A percentile compares a stretch with the other conserved stretches of the same genome.
Evolutionary conservation across 2,888 invertebrate species (phyloP).

Genomic region (Polyploca ridens): DNA sequence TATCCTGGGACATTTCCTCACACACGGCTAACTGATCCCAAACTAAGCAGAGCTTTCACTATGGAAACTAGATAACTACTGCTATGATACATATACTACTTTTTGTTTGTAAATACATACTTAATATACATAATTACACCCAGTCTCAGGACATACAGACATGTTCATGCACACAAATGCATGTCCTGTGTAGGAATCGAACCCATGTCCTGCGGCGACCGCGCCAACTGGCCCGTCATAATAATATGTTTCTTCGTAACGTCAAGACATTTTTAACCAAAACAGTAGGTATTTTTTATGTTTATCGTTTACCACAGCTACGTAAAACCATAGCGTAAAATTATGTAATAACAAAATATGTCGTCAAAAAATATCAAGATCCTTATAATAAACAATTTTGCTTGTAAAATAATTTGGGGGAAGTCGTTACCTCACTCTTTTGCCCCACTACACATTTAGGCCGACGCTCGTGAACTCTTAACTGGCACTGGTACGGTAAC

Average conservation of each 20-base stretch:
- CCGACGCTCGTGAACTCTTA: constrained; percentile 50
- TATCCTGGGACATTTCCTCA: too few relatives aligned
- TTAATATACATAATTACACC: too few relatives aligned
- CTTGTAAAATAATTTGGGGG: constrained; percentile 52
- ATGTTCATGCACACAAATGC: too few relatives aligned
- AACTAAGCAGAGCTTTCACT: too few relatives aligned
- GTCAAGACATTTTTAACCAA: neutral
- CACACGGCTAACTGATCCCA: too few relatives aligned
- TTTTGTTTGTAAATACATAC: too few relatives aligned
- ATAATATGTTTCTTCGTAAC: neutral
- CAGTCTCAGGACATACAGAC: too few relatives aligned
- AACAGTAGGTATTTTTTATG: neutral
- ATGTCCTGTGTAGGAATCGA: too few relatives aligned
- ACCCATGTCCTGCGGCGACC: too few relatives aligned
- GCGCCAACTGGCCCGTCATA: too few relatives aligned
- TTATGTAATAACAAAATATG: neutral
- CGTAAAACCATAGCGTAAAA: neutral
- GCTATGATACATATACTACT: too few relatives aligned
- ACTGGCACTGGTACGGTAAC: constrained; percentile 27
- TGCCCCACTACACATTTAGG: constrained; percentile 62
- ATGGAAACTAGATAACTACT: too few relatives aligned
- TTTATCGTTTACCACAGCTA: neutral
- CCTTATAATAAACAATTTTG: constrained; percentile 4
- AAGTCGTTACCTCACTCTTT: constrained; percentile 54
- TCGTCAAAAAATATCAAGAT: neutral